Conservation (phyloP, 2,888 invertebrate genomes). For the Clitarchus hookeri region DNA sequence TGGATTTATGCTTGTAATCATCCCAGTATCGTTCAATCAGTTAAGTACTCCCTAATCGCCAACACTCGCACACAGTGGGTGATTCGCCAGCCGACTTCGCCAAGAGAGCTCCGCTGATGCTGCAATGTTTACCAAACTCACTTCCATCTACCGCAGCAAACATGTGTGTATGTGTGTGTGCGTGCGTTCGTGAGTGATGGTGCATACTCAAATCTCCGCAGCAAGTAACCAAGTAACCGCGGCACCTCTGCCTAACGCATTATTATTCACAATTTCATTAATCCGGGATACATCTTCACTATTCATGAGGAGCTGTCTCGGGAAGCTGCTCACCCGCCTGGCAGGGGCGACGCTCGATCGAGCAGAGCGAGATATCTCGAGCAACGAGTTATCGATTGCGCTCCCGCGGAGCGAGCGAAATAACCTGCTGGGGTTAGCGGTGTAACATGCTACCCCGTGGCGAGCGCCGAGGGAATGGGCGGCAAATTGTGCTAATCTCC, state of each 20-base stretch:
- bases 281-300: neutral
- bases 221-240: neutral
- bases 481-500: neutral
- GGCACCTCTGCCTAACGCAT: neutral
- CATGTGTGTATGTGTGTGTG: neutral
- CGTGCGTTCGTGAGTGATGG: neutral
- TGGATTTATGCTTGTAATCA: too few relatives aligned
- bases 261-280: slow-evolving; percentile 8
- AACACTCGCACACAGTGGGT: too few relatives aligned
- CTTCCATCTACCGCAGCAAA: too few relatives aligned
- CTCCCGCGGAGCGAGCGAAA: neutral
- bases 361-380: neutral
- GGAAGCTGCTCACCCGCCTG: too few relatives aligned
- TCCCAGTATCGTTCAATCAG: too few relatives aligned
- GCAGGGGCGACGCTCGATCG: neutral
- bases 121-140: too few relatives aligned
- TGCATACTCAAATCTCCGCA: neutral
- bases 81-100: too few relatives aligned
- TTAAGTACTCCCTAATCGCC: too few relatives aligned
- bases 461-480: neutral
- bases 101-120: too few relatives aligned
- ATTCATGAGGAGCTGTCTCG: neutral
- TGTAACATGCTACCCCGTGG: neutral
- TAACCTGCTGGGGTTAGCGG: neutral
- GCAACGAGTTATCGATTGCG: neutral